Base-by-base conservation (phyloP, 2,888 invertebrate genomes). In the Leucophenga maculata region DNA sequence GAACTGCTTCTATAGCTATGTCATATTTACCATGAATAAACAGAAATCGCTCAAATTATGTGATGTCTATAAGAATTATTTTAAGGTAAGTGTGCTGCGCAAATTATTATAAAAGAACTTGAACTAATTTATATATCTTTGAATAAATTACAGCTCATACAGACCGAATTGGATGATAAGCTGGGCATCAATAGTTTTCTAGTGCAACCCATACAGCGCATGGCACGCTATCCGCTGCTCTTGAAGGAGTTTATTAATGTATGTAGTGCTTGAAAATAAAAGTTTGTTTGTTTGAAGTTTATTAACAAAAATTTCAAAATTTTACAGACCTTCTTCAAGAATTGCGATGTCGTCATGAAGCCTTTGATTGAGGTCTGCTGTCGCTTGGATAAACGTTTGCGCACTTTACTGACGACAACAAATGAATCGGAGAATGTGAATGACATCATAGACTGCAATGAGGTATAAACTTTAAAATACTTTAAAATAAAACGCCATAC, bases 11-110 rank as follows among this genome's bases (percentile, higher is more conserved):
- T 89, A 89, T 70, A 84, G 83, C 57, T 89, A 89, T 69, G 86
- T 89, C 22, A 82, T 88, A 68, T 89, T 88, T 68, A 88, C 88
- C 16, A 89, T 89, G 82, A 89, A 89, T 75, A 88, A 88, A 68
- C 86, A 87, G 70, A 83, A 86, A 69, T 89, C 89, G 1, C 74
- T 88, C 20, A 86, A 87, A 69, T 73, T 88, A 39, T 88, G 88
- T 71, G 86, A 88, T 78, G 74, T 82, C 60, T 84, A 87, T 57
- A 87, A 85, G 68, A 85, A 86, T 11, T 88, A 86, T 69, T 88
- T 88, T 75, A 87, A 86, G 76, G 88, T 88, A 69, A 70, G 80
- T 71, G 0, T 11, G 9, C 14, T 50, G 13, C 11, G 8, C 11
- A 6, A 18, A n/a, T 31, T 31, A 6, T 22, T 39, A 6, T 44